A percentile compares a stretch with the other conserved stretches of the same genome.
These are phyloP conservation scores for Anhinga rufa DNA, from an alignment of 2,113 vertebrate genomes.

Conservation along the genomic window DNA sequence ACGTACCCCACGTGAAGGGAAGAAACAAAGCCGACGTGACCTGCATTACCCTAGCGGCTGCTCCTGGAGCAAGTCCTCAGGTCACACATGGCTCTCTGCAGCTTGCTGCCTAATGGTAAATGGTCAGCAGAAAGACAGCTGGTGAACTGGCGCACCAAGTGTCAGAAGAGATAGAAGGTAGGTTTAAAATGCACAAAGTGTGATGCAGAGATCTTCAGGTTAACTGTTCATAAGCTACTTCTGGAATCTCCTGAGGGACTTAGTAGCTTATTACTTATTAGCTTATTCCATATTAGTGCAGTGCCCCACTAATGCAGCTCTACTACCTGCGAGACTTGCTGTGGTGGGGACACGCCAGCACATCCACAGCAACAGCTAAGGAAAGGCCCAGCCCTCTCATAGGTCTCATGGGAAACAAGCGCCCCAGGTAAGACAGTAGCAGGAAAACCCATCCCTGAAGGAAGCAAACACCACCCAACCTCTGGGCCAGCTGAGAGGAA, in stretches of 20 bases:
- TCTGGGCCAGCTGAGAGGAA: background rate
- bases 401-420: background rate
- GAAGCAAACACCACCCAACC: background rate
- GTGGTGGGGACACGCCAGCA: background rate
- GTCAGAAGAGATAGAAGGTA: background rate
- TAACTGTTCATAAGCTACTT: background rate
- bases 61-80: background rate
- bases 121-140: background rate
- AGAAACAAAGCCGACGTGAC: background rate
- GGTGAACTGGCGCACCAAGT: rapidly evolving
- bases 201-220: background rate
- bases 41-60: background rate
- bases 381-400: background rate
- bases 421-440: background rate
- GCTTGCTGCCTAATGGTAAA: background rate
- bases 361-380: rapidly evolving
- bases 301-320: background rate
- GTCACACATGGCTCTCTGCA: rapidly evolving
- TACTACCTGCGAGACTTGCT: background rate
- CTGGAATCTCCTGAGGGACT: background rate
- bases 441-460: background rate
- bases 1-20: rapidly evolving
- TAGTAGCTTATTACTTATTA: background rate
- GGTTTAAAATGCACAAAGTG: background rate
- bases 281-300: rapidly evolving